phyloP scores from a whole-genome alignment of 2,888 invertebrate genomes.

The Stenodema calcarata region DNA sequence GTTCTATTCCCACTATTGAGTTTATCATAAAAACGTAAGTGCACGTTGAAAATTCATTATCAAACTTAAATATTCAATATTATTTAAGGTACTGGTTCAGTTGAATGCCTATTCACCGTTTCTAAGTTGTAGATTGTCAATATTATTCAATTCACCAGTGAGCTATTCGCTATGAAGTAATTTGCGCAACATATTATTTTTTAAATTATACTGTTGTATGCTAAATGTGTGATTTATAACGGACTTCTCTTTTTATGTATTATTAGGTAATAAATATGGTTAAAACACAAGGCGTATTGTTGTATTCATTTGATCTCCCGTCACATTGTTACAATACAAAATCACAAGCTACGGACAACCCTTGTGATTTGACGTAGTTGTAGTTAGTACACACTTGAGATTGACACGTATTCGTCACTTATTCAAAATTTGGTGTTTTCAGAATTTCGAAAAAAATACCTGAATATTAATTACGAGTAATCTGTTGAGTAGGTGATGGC shows the following conservation, averaged over 20 bases:
- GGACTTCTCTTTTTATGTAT: slow-evolving; percentile 46
- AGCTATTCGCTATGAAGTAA: background rate
- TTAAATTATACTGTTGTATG: background rate
- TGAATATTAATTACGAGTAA: no score
- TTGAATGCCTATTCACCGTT: no score
- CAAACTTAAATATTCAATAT: background rate
- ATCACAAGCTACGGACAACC: no score
- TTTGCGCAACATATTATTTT: slow-evolving; percentile 22
- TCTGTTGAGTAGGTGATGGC: no score
- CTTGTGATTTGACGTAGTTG: no score
- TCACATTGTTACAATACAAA: no score
- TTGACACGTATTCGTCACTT: no score
- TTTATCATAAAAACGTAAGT: background rate
- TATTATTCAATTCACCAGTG: no score
- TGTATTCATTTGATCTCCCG: no score
- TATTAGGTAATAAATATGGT: slow-evolving; percentile 30
- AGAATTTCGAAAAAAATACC: no score
- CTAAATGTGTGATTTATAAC: slow-evolving; percentile 47
- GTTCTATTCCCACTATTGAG: background rate
- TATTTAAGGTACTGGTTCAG: background rate
- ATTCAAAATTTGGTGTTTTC: no score
- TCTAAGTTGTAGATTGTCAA: slow-evolving; percentile 1
- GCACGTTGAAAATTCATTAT: background rate
- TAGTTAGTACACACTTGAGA: no score
- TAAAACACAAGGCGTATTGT: background rate